Conservation (phyloP, 2,113 vertebrate genomes). For the Nothobranchius furzeri region DNA sequence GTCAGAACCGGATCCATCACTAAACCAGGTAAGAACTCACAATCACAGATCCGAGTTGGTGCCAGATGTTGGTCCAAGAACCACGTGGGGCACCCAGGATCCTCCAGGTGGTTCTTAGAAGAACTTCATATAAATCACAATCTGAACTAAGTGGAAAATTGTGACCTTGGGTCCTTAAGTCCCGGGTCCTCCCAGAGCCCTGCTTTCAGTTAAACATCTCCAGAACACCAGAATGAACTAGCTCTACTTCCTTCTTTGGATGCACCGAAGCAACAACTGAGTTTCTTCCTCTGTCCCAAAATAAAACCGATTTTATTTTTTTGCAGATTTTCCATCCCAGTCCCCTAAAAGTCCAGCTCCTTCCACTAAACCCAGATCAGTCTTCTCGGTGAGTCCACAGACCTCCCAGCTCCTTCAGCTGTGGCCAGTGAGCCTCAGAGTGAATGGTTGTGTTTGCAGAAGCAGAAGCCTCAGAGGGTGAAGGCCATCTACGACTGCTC, state of each 20-base stretch:
- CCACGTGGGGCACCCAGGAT: no score
- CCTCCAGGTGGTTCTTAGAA: no score
- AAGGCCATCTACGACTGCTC: conserved; percentile 93
- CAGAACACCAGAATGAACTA: no score
- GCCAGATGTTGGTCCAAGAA: neutral
- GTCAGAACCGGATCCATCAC: conserved; percentile 69
- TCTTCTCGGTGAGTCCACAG: conserved; percentile 82
- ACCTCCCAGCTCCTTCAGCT: neutral
- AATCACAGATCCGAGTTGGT: neutral
- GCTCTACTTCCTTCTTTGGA: no score
- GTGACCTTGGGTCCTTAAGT: no score
- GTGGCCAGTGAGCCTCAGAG: neutral
- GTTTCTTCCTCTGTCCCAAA: no score
- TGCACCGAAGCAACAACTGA: no score
- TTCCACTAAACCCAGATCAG: conserved; percentile 88
- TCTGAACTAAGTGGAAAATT: no score
- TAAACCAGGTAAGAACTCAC: conserved; percentile 66
- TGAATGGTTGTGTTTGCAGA: conserved; percentile 68
- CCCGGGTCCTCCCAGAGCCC: no score
- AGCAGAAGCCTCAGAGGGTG: conserved; percentile 87
- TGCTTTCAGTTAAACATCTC: no score
- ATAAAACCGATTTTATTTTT: neutral
- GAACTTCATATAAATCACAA: no score
- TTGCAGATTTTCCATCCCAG: conserved; percentile 36
- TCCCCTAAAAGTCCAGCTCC: conserved; percentile 74